A percentile compares a stretch with the other conserved stretches of the same genome.
Conservation (phyloP, 2,888 invertebrate genomes). For the Eilema sororculum region DNA sequence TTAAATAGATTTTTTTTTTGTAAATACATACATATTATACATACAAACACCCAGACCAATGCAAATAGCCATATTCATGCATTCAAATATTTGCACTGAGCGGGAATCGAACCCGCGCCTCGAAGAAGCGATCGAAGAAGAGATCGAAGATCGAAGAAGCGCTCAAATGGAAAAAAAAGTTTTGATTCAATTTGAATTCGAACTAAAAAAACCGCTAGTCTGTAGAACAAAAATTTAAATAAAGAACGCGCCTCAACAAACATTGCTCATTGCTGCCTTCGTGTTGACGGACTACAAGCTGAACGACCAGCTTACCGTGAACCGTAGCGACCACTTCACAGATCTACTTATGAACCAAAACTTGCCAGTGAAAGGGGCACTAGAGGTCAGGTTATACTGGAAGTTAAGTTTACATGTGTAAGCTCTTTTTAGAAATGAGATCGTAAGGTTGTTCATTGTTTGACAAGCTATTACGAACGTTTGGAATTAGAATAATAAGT, state of each 20-base stretch:
- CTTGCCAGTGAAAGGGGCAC: constrained; percentile 45
- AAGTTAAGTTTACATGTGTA: constrained; percentile 66
- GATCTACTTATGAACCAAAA: constrained; percentile 38
- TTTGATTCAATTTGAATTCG: background rate
- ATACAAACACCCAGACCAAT: no score
- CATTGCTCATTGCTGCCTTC: constrained; percentile 69
- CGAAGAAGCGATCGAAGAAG: no score
- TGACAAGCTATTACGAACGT: constrained; percentile 70
- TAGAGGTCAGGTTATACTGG: constrained; percentile 54
- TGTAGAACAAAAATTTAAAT: constrained; percentile 65
- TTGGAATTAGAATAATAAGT: constrained; percentile 60
- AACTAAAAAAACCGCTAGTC: constrained; percentile 55
- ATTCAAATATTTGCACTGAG: no score
- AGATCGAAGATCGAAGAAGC: no score
- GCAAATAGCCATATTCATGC: no score
- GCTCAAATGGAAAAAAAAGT: no score
- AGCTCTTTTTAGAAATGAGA: constrained; percentile 74
- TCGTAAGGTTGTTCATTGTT: constrained; percentile 69
- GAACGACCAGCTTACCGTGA: constrained; percentile 57
- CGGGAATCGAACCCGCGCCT: no score
- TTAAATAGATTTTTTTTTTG: no score
- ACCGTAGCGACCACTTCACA: constrained; percentile 49
- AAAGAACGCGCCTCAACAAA: constrained; percentile 75
- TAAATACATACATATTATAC: no score
- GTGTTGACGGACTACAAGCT: constrained; percentile 71